Conservation (phyloP, 2,888 invertebrate genomes). For the Heliconius ismenius region DNA sequence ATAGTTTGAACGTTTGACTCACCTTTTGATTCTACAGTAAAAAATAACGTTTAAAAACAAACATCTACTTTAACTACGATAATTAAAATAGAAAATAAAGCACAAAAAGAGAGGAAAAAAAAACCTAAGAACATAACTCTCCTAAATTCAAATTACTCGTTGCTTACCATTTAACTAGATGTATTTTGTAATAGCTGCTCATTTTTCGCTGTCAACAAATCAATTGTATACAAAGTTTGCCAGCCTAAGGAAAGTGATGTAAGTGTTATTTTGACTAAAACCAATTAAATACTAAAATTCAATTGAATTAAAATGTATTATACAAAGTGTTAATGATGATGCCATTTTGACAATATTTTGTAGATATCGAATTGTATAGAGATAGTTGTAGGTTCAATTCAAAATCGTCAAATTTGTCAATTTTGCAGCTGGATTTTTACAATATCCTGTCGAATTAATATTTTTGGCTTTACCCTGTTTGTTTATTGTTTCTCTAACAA, state of each 20-base stretch:
- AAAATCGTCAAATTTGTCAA: too few species aligned
- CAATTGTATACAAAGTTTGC: slow-evolving; percentile 30
- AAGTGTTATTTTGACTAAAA: not conserved
- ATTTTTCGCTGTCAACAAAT: slow-evolving; percentile 37
- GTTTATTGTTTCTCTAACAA: not conserved
- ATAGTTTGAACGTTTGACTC: too few species aligned
- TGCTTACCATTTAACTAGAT: slow-evolving; percentile 1
- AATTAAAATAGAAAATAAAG: not conserved
- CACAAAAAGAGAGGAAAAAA: not conserved
- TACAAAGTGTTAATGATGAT: not conserved
- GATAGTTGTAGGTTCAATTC: too few species aligned
- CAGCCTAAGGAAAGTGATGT: not conserved
- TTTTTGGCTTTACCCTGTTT: not conserved
- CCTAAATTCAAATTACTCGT: not conserved
- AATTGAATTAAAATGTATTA: not conserved
- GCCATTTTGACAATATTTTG: not conserved
- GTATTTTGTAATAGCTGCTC: slow-evolving; percentile 32
- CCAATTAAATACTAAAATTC: not conserved
- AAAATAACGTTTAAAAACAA: too few species aligned
- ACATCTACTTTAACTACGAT: not conserved
- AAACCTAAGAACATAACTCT: not conserved
- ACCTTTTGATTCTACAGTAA: too few species aligned
- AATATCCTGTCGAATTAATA: not conserved
- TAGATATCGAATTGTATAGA: too few species aligned
- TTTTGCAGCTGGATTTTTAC: not conserved